Evolutionary conservation across 2,888 invertebrate species (phyloP).

Genomic region (Strigamia maritima): DNA sequence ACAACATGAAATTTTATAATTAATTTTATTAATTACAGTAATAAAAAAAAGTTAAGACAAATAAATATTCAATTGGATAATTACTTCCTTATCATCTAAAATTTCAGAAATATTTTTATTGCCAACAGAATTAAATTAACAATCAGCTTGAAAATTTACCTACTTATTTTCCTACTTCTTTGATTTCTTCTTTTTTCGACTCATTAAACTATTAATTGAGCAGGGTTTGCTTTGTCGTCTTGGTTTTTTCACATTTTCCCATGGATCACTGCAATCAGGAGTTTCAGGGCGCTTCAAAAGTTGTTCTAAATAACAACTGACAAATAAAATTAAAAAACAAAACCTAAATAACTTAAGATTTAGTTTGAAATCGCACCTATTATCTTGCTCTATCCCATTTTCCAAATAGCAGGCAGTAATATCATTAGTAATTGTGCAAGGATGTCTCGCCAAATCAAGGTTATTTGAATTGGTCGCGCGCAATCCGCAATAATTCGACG

Average conservation of each 20-base stretch:
- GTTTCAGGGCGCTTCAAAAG: conserved; percentile 20
- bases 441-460: background rate
- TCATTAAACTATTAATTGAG: background rate
- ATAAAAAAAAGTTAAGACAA: too few relatives aligned
- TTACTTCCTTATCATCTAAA: too few relatives aligned
- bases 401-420: background rate
- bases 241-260: background rate
- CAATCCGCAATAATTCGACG: background rate
- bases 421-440: background rate
- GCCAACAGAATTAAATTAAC: too few relatives aligned
- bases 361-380: too few relatives aligned
- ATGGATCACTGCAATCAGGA: conserved; percentile 30
- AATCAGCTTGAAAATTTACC: too few relatives aligned
- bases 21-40: too few relatives aligned
- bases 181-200: background rate
- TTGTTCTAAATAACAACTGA: conserved; percentile 31
- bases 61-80: too few relatives aligned
- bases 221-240: conserved; percentile 2
- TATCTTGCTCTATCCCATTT: background rate
- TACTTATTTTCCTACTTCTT: background rate
- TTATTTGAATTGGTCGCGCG: background rate
- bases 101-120: too few relatives aligned
- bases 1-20: too few relatives aligned
- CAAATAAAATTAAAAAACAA: background rate
- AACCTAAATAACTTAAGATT: background rate